phyloP scores from a whole-genome alignment of 2,113 vertebrate genomes.

The Menura novaehollandiae region DNA sequence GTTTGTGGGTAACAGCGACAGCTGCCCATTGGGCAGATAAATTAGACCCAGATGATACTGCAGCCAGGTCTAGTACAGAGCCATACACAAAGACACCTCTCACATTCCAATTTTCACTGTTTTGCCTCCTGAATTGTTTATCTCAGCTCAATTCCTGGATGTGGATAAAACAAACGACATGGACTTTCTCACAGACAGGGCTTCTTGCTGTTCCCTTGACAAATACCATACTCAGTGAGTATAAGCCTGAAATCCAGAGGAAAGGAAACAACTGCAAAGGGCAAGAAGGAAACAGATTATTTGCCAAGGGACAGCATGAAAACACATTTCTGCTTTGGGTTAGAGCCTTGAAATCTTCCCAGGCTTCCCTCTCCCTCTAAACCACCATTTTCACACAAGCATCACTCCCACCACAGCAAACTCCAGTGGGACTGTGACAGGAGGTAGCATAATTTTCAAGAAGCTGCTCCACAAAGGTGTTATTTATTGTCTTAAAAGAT shows the following conservation, averaged over 20 bases:
- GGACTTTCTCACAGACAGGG: constrained; percentile 35
- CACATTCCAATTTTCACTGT: constrained; percentile 45
- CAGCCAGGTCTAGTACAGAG: constrained; percentile 4
- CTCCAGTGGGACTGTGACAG: not conserved
- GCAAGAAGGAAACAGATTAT: constrained; percentile 53
- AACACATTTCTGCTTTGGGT: constrained; percentile 38
- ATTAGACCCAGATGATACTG: not conserved
- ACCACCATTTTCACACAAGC: not conserved
- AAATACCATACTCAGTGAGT: constrained; percentile 42
- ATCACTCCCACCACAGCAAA: not conserved
- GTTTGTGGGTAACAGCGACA: not conserved
- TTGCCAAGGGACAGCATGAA: constrained; percentile 54
- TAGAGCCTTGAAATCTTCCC: constrained; percentile 21
- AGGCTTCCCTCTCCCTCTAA: not conserved
- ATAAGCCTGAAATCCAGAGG: constrained; percentile 35
- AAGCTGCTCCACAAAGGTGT: not conserved
- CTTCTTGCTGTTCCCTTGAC: constrained; percentile 53
- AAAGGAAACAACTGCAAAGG: constrained; percentile 55
- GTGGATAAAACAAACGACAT: constrained; percentile 59
- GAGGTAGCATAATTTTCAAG: not conserved
- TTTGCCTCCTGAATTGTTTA: constrained; percentile 54
- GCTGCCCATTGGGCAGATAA: not conserved
- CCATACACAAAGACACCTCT: constrained; percentile 42
- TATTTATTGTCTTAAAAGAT: not conserved
- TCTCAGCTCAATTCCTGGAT: constrained; percentile 58